Conservation (phyloP, 2,113 vertebrate species). For the Tyto alba region DNA sequence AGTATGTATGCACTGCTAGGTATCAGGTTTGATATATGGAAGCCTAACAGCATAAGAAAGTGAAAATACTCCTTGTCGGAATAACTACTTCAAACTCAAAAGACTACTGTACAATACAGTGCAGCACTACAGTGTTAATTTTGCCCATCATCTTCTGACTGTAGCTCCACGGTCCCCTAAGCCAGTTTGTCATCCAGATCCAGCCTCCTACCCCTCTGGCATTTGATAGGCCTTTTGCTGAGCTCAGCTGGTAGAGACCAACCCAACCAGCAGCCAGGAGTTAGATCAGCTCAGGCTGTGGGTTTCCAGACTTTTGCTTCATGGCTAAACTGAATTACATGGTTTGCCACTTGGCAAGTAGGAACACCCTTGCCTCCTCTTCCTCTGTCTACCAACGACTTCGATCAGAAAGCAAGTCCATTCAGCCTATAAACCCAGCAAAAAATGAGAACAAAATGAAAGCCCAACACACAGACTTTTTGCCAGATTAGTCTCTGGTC, state of each 20-base stretch:
- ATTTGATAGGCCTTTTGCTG: background rate
- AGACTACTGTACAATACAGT: background rate
- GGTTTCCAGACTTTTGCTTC: background rate
- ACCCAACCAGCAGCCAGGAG: background rate
- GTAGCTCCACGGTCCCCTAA: background rate
- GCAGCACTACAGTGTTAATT: background rate
- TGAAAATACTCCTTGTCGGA: background rate
- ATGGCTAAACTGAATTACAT: background rate
- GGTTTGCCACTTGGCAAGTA: background rate
- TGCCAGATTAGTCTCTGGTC: background rate
- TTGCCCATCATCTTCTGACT: background rate
- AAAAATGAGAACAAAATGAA: background rate
- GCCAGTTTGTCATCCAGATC: background rate
- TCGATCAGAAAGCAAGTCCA: background rate
- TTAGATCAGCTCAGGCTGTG: background rate
- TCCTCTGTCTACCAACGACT: background rate
- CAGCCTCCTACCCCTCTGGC: background rate
- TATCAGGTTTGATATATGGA: background rate
- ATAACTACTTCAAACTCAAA: background rate
- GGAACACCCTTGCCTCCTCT: background rate
- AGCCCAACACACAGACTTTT: background rate
- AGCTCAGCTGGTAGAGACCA: background rate
- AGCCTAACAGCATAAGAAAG: background rate
- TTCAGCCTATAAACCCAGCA: background rate
- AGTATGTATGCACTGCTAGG: background rate